Evolutionary conservation across 2,797 vertebrate genomes (phyloP).

Genomic region (Buphagus erythrorhynchus): DNA sequence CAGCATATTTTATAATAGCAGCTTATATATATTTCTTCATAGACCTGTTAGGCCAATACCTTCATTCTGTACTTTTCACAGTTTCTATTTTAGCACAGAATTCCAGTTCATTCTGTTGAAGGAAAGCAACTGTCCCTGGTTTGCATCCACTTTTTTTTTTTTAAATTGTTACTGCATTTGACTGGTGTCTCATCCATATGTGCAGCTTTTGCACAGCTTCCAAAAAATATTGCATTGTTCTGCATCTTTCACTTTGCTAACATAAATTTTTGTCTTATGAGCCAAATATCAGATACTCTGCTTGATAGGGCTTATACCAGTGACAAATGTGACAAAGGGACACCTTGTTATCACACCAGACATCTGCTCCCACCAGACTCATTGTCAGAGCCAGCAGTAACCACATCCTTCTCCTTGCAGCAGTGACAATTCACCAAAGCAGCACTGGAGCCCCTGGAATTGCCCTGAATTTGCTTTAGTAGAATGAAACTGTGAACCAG

Average conservation of each 20-base stretch:
- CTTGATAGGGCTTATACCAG: background rate
- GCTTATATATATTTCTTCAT: background rate
- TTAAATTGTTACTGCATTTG: background rate
- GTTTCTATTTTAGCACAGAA: background rate
- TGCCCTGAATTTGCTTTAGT: background rate
- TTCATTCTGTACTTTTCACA: background rate
- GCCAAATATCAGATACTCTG: background rate
- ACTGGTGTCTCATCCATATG: background rate
- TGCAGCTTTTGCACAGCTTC: background rate
- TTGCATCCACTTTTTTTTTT: background rate
- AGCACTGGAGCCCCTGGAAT: background rate
- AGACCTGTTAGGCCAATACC: background rate
- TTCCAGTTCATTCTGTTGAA: background rate
- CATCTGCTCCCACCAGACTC: background rate
- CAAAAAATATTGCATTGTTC: background rate
- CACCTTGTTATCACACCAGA: background rate
- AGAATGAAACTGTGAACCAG: background rate
- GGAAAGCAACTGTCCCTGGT: background rate
- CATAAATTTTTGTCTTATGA: background rate
- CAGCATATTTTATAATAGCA: background rate
- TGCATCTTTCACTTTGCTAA: background rate
- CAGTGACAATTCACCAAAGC: background rate
- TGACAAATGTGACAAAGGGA: background rate
- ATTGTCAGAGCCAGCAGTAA: background rate
- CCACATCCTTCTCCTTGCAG: background rate